Conservation (phyloP, 2,888 invertebrate genomes). For the Graphium colonna region DNA sequence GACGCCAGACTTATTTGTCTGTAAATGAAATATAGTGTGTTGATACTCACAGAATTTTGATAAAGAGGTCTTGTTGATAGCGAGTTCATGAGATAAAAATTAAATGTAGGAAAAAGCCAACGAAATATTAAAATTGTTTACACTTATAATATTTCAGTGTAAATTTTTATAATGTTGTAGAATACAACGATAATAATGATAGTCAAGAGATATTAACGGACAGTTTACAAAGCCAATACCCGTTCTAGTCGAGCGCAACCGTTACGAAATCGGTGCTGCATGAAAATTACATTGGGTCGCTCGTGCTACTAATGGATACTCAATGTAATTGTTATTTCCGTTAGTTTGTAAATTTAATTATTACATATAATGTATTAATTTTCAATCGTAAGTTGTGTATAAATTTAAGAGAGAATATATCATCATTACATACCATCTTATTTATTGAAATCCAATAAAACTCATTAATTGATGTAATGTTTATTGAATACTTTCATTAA, state of each 20-base stretch:
- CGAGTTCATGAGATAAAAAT: conserved; percentile 68
- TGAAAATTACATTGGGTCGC: conserved; percentile 61
- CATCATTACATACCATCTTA: no score
- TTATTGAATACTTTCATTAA: conserved; percentile 25
- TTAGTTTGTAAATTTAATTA: conserved; percentile 2
- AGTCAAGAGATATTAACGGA: conserved; percentile 37
- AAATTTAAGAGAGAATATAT: no score
- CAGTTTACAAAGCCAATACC: conserved; percentile 67
- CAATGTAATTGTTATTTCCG: conserved; percentile 27
- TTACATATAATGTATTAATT: no score
- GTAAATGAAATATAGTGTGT: conserved; percentile 39
- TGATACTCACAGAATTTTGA: conserved; percentile 49
- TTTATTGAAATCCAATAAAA: background rate
- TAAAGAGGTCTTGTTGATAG: conserved; percentile 71
- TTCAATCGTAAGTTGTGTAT: no score
- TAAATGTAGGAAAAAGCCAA: conserved; percentile 68
- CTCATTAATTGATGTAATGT: conserved; percentile 1
- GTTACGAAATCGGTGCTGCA: conserved; percentile 77
- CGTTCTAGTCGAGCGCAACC: conserved; percentile 77
- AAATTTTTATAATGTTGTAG: conserved; percentile 32
- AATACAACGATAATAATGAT: conserved; percentile 40
- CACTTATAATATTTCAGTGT: background rate
- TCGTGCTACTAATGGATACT: conserved; percentile 27
- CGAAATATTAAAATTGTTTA: conserved; percentile 15
- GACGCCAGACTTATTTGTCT: conserved; percentile 53